Evolutionary conservation across 2,113 vertebrate species (phyloP).

Genomic region (Larimichthys crocea): DNA sequence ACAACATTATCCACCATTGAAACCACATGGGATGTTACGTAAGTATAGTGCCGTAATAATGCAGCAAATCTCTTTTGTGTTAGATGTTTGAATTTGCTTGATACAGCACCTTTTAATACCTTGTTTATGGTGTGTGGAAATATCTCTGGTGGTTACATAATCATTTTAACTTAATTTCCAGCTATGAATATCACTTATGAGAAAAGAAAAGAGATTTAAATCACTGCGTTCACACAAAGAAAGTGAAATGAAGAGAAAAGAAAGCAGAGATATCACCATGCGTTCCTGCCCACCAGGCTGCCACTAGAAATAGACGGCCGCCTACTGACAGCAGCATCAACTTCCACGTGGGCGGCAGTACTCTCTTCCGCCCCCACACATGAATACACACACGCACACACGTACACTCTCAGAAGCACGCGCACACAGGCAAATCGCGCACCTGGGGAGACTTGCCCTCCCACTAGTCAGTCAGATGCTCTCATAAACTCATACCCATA

Average conservation of each 20-base stretch:
- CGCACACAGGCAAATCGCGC: conserved; percentile 14
- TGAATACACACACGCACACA: conserved; percentile 25
- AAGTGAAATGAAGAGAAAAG: conserved; percentile 44
- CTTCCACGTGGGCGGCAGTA: conserved; percentile 72
- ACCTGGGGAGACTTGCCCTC: conserved; percentile 55
- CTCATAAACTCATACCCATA: conserved; percentile 62
- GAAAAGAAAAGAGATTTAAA: background rate
- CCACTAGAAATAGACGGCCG: conserved; percentile 81
- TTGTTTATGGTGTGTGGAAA: background rate
- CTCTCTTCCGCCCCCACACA: conserved; percentile 67
- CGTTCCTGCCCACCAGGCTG: conserved; percentile 70
- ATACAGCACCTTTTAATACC: conserved; percentile 8
- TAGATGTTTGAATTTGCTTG: background rate
- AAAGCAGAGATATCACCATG: conserved; percentile 37
- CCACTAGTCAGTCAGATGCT: conserved; percentile 71
- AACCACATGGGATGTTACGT: background rate
- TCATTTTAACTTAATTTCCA: conserved; percentile 4
- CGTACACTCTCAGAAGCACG: conserved; percentile 15
- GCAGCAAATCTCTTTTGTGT: background rate
- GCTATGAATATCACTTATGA: conserved; percentile 1
- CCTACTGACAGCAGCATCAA: conserved; percentile 76
- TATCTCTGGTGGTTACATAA: conserved; percentile 23
- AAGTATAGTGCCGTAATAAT: background rate
- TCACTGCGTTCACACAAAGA: conserved; percentile 54
- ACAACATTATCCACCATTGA: background rate